A percentile compares a stretch with the other conserved stretches of the same genome.
Conservation (phyloP, 92 coral and sea anemone genomes). For the Actinostola sp. region DNA sequence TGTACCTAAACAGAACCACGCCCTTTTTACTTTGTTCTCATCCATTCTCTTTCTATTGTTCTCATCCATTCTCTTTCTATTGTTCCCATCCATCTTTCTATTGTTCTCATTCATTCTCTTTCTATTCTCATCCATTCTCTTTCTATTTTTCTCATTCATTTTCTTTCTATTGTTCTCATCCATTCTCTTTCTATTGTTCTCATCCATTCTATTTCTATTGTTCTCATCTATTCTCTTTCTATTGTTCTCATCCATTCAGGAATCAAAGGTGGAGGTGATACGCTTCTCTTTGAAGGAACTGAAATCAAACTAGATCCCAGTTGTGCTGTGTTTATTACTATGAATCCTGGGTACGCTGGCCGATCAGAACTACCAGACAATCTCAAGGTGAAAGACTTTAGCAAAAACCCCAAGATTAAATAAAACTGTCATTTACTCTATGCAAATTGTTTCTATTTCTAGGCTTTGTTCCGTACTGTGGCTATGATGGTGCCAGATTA, state of each 20-base stretch:
- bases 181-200: not conserved
- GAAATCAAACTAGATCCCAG: conserved; percentile 91
- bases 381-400: conserved; percentile 69
- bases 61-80: too few relatives aligned
- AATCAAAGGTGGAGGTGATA: conserved; percentile 92
- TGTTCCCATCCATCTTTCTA: too few relatives aligned
- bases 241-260: conserved; percentile 44
- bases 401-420: not conserved
- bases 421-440: not conserved
- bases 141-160: too few relatives aligned
- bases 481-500: conserved; percentile 99
- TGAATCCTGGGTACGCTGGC: conserved; percentile 99
- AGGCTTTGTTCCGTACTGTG: conserved; percentile 96
- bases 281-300: conserved; percentile 96
- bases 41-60: too few relatives aligned
- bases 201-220: too few relatives aligned
- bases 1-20: not conserved
- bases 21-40: too few relatives aligned
- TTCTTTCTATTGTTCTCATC: not conserved
- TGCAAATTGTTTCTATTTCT: conserved; percentile 4
- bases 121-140: too few relatives aligned
- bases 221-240: not conserved
- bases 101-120: too few relatives aligned
- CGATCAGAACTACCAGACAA: conserved; percentile 97
- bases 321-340: conserved; percentile 91